A percentile compares a stretch with the other conserved stretches of the same genome.
Conservation (phyloP, 2,888 invertebrate genomes). For the Anaspis maculata region DNA sequence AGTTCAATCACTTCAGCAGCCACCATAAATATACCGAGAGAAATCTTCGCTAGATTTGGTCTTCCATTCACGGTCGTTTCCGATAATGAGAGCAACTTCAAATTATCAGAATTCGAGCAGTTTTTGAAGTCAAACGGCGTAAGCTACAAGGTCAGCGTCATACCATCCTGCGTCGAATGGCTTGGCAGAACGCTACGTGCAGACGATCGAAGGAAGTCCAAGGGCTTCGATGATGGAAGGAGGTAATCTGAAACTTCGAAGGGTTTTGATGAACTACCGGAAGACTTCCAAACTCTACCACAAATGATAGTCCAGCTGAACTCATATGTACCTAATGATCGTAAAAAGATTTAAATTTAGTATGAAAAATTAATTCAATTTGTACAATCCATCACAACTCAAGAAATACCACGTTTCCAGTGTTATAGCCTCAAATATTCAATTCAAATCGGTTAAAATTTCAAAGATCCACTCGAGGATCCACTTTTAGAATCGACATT, state of each 20-base stretch:
- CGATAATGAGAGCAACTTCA: conserved; percentile 6
- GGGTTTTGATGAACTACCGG: background rate
- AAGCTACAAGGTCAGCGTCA: conserved; percentile 5
- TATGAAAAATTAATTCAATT: no score
- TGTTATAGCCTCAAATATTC: no score
- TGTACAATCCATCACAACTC: no score
- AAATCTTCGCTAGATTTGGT: conserved; percentile 3
- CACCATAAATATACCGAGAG: conserved; percentile 2
- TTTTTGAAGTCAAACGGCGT: conserved; percentile 8
- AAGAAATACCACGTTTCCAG: no score
- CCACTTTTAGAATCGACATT: no score
- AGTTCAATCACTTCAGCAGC: conserved; percentile 7
- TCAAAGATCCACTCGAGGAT: no score
- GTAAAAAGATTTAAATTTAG: no score
- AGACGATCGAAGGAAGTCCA: conserved; percentile 2
- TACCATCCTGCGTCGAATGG: conserved; percentile 11
- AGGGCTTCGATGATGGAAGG: background rate
- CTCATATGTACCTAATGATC: no score
- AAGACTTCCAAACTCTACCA: conserved; percentile 1
- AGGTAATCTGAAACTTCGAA: background rate
- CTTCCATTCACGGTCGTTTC: conserved; percentile 3
- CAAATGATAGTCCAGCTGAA: background rate
- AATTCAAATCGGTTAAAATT: no score
- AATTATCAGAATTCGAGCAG: no score
- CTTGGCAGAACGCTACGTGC: conserved; percentile 9